Evolutionary conservation across 2,888 invertebrate species (phyloP), one percentile per base, ranked within the genome.

Genomic region (Andrena minutula): DNA sequence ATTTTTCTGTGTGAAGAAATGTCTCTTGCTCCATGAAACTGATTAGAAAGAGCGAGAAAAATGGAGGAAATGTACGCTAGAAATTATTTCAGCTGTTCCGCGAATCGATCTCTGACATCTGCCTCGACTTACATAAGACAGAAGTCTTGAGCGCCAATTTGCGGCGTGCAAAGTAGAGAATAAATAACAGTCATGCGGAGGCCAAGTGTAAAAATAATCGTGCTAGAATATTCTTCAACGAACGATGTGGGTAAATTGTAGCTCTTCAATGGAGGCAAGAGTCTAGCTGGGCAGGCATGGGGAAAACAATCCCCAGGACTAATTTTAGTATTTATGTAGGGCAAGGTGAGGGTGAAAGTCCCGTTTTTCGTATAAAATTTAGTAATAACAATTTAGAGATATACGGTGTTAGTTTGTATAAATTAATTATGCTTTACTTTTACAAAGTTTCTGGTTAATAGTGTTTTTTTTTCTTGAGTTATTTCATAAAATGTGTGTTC

Each of bases 51-150:
- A 7, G n/a, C 1, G 56, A 71, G 60, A 60, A 16, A 74, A 20
- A 66, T 61, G 1, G 2, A 51, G 47, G 53, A 58, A 60, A 61
- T 16, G 28, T 20, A 6, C 32, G 0, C 6, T 61, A 26, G 8
- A 66, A 75, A 58, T 20, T 60, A 51, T 30, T 70, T 20, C 28
- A 5, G n/a, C 1, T 20, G 47, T 77, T 77, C 65, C 53, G 66
- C 51, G 70, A 82, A 69, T 8, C 26, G 7, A 28, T 5, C 12
- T 8, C 20, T 56, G 7, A 56, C 74, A 68, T 64, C 66, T 53
- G 53, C 75, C 79, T 80, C 35, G 16, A 8, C 58, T 80, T 86
- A 80, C 8, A 60, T 83, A 86, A 86, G 6, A 16, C 1, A 41
- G 41, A 8, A 28, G 26, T 63, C 5, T 58, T 7, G 35, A 23